Evolutionary conservation across 2,113 vertebrate species (phyloP).

Genomic region (Podilymbus podiceps): DNA sequence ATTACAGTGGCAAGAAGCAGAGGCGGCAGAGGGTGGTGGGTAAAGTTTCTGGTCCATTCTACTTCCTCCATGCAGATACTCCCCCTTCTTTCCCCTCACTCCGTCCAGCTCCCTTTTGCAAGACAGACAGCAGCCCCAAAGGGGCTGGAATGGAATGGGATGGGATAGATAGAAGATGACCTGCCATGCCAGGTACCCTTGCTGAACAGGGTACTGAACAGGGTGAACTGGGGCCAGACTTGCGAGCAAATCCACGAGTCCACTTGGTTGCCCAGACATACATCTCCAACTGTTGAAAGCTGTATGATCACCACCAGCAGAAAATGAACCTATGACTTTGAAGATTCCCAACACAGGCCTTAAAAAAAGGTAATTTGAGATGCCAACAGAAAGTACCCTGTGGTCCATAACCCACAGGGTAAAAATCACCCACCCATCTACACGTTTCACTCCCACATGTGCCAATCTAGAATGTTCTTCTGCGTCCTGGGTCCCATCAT

Average conservation of each 20-base stretch:
- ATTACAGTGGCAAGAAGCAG: not conserved
- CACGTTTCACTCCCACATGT: not conserved
- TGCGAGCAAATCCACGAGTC: not conserved
- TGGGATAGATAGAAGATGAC: not conserved
- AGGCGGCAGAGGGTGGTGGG: not conserved
- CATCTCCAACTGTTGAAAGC: not conserved
- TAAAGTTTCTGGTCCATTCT: not conserved
- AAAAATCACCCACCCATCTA: not conserved
- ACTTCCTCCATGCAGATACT: not conserved
- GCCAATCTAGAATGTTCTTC: not conserved
- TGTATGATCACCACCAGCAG: not conserved
- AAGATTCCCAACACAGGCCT: not conserved
- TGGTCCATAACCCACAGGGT: not conserved
- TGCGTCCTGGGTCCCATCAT: not conserved
- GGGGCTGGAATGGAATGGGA: not conserved
- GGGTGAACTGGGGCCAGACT: not conserved
- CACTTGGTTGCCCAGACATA: not conserved
- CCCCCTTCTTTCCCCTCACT: not conserved
- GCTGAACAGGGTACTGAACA: not conserved
- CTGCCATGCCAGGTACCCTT: not conserved
- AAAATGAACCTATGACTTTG: accelerated
- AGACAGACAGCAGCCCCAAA: not conserved
- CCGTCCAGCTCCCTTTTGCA: not conserved
- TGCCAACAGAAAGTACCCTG: not conserved
- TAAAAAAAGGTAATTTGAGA: not conserved